A percentile compares a stretch with the other conserved stretches of the same genome.
phyloP scores from a whole-genome alignment of 2,113 vertebrate genomes.

The Tor tambroides region DNA sequence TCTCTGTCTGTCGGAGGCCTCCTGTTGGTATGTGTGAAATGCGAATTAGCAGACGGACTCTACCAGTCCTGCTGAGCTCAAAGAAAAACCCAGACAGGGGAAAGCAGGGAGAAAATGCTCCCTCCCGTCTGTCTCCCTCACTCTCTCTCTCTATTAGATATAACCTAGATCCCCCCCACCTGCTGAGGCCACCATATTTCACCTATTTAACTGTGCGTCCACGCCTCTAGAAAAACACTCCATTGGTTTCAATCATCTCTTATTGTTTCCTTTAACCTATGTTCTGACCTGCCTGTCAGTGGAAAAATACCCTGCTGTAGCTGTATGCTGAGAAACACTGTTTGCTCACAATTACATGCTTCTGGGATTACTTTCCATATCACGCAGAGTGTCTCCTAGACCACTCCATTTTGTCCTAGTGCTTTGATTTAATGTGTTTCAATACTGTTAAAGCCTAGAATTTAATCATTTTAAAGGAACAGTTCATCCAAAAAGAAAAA shows the following conservation, averaged over 20 bases:
- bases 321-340: constrained; percentile 3
- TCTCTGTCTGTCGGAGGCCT: constrained; percentile 56
- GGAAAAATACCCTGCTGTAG: not conserved
- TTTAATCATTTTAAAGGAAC: not conserved
- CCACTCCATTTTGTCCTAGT: not conserved
- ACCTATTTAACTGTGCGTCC: constrained; percentile 24
- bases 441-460: not conserved
- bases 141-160: constrained; percentile 33
- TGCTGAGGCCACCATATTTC: constrained; percentile 35
- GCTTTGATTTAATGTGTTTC: not conserved
- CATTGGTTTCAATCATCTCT: constrained; percentile 4
- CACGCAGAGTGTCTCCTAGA: not conserved
- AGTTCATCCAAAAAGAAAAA: too few relatives aligned
- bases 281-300: constrained; percentile 11
- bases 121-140: constrained; percentile 48
- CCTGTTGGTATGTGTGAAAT: constrained; percentile 74
- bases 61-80: constrained; percentile 67
- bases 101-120: constrained; percentile 63
- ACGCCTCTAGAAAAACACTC: constrained; percentile 27
- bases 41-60: constrained; percentile 68
- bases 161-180: constrained; percentile 55
- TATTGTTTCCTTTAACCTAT: constrained; percentile 37
- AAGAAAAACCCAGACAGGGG: constrained; percentile 61
- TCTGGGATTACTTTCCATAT: not conserved
- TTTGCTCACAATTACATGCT: not conserved